Conservation (phyloP, 2,113 vertebrate genomes). For the Pollachius pollachius region DNA sequence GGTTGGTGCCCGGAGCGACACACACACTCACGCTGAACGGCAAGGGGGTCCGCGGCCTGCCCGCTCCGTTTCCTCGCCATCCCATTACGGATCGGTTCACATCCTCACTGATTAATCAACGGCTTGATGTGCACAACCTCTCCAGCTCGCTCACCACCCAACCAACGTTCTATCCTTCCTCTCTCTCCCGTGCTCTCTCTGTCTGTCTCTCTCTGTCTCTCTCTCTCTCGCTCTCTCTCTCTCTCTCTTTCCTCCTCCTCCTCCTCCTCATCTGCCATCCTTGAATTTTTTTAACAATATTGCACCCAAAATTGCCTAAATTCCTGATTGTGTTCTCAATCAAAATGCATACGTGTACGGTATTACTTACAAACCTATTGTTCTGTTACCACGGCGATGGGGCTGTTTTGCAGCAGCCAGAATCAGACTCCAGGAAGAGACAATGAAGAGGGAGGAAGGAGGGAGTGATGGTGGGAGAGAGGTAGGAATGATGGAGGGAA, state of each 20-base stretch:
- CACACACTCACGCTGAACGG: not conserved
- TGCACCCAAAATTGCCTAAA: not conserved
- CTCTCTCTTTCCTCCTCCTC: not conserved
- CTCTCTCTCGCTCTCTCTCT: not conserved
- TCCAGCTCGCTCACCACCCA: not conserved
- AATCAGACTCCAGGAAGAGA: not conserved
- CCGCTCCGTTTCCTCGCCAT: not conserved
- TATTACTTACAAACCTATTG: not conserved
- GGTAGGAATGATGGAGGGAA: not conserved
- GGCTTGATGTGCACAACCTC: not conserved
- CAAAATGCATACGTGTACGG: too few species aligned
- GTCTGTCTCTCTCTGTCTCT: not conserved
- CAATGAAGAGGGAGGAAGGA: not conserved
- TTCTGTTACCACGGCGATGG: constrained; percentile 1
- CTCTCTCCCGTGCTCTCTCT: too few species aligned
- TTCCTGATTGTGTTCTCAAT: too few species aligned
- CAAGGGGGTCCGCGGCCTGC: not conserved
- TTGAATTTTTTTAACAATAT: not conserved
- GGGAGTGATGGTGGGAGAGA: too few species aligned
- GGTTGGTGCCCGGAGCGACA: constrained; percentile 27
- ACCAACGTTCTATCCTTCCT: not conserved
- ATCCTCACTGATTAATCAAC: not conserved
- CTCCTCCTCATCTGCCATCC: too few species aligned
- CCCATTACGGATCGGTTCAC: not conserved
- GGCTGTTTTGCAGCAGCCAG: constrained; percentile 24